Evolutionary conservation across 1,140 invertebrate genomes (phyloP).

Genomic region (Hypothenemus hampei): DNA sequence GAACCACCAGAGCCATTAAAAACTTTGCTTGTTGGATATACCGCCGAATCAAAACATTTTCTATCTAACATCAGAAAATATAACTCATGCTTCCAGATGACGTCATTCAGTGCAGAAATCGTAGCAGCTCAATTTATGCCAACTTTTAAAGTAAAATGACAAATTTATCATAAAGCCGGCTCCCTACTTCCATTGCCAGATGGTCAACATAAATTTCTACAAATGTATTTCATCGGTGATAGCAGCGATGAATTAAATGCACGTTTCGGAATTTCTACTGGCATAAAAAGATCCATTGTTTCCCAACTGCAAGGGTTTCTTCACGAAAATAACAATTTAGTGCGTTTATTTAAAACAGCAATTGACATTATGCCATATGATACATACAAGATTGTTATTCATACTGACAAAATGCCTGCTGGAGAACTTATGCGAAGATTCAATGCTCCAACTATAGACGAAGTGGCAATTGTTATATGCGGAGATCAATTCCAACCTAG

Average conservation of each 20-base stretch:
- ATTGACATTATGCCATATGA: neutral
- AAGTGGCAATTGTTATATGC: slow-evolving; percentile 47
- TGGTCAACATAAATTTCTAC: neutral
- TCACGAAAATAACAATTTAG: neutral
- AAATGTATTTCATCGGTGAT: neutral
- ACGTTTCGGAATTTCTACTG: too few relatives aligned
- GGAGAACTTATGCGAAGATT: slow-evolving; percentile 44
- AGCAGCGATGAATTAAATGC: too few relatives aligned
- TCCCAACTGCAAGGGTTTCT: neutral
- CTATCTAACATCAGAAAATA: too few relatives aligned
- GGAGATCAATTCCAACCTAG: slow-evolving; percentile 42
- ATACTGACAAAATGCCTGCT: slow-evolving; percentile 22
- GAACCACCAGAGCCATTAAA: too few relatives aligned
- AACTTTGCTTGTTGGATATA: too few relatives aligned
- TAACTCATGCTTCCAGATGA: too few relatives aligned
- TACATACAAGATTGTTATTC: neutral
- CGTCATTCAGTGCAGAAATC: too few relatives aligned
- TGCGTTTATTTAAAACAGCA: neutral
- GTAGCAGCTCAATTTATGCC: too few relatives aligned
- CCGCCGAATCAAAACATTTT: too few relatives aligned
- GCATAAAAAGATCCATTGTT: neutral
- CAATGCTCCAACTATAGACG: slow-evolving; percentile 47
- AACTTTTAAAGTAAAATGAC: neutral
- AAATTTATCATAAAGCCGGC: neutral
- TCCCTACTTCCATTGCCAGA: neutral